Percentiles rank a stretch among this genome's conserved stretches.
Conservation (phyloP, 2,797 vertebrate genomes). For the Periparus ater region DNA sequence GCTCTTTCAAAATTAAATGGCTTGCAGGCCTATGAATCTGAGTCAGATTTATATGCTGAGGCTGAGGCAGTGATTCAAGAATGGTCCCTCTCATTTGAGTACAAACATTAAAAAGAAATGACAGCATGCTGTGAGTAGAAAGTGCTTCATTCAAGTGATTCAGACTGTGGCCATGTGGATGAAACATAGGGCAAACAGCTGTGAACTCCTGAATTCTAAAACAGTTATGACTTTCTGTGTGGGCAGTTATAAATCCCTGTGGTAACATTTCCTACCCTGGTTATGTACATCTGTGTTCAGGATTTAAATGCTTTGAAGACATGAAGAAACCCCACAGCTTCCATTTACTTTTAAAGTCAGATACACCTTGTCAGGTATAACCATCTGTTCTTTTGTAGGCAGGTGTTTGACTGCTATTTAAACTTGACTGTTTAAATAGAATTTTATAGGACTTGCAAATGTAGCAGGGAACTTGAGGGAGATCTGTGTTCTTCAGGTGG, state of each 20-base stretch:
- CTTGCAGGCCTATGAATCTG: not conserved
- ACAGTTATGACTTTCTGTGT: not conserved
- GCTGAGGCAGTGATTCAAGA: not conserved
- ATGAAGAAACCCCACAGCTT: not conserved
- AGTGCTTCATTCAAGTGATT: not conserved
- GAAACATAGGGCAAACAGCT: not conserved
- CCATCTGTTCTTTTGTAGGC: not conserved
- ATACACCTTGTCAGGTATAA: not conserved
- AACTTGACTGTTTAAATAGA: not conserved
- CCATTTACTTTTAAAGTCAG: not conserved
- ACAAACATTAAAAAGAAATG: not conserved
- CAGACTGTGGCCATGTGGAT: not conserved
- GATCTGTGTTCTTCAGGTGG: not conserved
- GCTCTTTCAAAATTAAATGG: conserved; percentile 15
- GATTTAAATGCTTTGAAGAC: not conserved
- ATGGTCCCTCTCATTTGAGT: not conserved
- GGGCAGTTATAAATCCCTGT: not conserved
- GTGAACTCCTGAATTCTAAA: not conserved
- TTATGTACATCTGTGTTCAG: not conserved
- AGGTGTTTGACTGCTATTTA: not conserved
- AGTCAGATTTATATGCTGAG: not conserved
- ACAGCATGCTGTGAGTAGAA: not conserved
- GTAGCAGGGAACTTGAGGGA: not conserved
- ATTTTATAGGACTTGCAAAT: not conserved
- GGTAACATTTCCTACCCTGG: not conserved